Evolutionary conservation across 2,113 vertebrate species (phyloP).

Genomic region (Syngnathus typhle): DNA sequence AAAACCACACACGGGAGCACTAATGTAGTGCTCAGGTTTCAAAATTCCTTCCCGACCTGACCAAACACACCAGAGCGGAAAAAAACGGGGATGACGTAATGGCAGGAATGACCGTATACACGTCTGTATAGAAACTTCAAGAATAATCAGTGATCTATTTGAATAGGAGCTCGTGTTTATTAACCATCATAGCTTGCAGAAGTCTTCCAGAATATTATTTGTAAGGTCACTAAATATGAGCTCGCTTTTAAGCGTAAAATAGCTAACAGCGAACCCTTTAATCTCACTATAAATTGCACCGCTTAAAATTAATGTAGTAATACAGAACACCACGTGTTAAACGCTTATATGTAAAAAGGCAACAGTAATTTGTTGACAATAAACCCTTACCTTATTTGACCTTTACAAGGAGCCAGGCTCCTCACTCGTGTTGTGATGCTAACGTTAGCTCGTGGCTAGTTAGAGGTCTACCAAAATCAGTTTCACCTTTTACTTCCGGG

Average conservation of each 20-base stretch:
- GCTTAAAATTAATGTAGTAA: neutral
- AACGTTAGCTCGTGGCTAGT: constrained; percentile 19
- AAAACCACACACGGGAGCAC: neutral
- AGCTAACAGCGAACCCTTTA: neutral
- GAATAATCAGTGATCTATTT: neutral
- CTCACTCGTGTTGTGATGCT: constrained; percentile 18
- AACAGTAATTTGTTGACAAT: neutral
- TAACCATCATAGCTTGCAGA: neutral
- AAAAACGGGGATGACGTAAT: neutral
- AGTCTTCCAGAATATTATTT: neutral
- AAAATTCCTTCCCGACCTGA: neutral
- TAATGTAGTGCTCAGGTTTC: neutral
- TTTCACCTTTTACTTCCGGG: neutral
- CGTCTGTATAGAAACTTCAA: neutral
- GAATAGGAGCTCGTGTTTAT: neutral
- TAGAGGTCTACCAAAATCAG: neutral
- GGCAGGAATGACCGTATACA: neutral
- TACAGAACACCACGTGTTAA: neutral
- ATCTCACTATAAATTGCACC: neutral
- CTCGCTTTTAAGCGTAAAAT: neutral
- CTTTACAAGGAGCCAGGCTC: constrained; percentile 8
- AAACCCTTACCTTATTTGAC: constrained; percentile 13
- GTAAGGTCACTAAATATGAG: neutral
- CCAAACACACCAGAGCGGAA: neutral
- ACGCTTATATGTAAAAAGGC: too few relatives aligned